Conservation (phyloP, 2,888 invertebrate genomes). For the Fragum sueziense region DNA sequence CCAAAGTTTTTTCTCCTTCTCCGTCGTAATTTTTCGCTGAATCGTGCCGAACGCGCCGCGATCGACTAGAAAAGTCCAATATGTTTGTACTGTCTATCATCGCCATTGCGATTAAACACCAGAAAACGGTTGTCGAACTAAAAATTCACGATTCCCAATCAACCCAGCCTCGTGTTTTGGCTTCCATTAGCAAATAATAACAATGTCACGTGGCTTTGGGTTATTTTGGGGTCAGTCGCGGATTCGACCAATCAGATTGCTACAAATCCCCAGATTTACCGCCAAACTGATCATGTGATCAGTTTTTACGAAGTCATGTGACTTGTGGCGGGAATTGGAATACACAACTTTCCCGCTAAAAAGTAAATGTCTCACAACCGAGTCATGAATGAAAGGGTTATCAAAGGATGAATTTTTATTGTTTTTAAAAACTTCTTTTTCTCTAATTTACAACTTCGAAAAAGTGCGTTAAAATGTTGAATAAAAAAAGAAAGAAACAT, state of each 20-base stretch:
- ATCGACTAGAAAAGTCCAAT: constrained; percentile 54
- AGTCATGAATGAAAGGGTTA: not conserved
- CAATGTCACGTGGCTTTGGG: constrained; percentile 60
- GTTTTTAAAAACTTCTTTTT: too few relatives aligned
- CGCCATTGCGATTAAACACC: constrained; percentile 44
- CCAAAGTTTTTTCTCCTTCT: constrained; percentile 64
- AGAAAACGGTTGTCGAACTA: not conserved
- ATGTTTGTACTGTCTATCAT: constrained; percentile 54
- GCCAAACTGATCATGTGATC: constrained; percentile 50
- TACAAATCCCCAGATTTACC: constrained; percentile 40
- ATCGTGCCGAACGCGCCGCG: constrained; percentile 61
- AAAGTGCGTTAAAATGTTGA: too few relatives aligned
- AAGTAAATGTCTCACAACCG: not conserved
- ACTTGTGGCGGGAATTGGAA: constrained; percentile 63
- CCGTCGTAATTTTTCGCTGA: constrained; percentile 67
- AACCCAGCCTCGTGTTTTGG: constrained; percentile 32
- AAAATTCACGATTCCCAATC: not conserved
- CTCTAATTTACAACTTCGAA: too few relatives aligned
- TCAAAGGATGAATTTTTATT: too few relatives aligned
- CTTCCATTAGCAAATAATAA: constrained; percentile 55
- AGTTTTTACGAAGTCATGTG: constrained; percentile 54
- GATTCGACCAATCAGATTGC: constrained; percentile 39
- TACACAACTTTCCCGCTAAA: constrained; percentile 44
- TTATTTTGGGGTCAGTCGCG: constrained; percentile 30
- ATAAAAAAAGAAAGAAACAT: too few relatives aligned